phyloP scores from a whole-genome alignment of 2,113 vertebrate genomes.

The Prionailurus bengalensis region DNA sequence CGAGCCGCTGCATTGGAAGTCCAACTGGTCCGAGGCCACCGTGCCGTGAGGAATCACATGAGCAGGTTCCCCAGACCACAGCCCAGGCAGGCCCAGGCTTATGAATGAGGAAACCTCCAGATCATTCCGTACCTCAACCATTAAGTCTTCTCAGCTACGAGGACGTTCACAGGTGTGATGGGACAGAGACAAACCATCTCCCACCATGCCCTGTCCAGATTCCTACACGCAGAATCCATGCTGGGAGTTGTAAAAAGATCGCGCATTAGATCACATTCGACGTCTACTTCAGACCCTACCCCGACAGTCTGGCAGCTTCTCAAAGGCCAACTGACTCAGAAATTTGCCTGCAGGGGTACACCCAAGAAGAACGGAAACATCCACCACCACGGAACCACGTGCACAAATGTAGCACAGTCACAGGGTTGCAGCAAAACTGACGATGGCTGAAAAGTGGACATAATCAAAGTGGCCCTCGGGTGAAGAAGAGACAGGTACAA shows the following conservation, averaged over 20 bases:
- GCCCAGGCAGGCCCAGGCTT: background rate
- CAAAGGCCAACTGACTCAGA: background rate
- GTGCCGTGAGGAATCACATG: background rate
- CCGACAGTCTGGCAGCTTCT: background rate
- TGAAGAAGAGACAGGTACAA: background rate
- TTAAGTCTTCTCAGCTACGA: background rate
- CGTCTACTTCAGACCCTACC: background rate
- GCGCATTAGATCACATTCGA: accelerated
- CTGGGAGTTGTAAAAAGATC: background rate
- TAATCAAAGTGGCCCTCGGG: background rate
- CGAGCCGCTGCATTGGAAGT: background rate
- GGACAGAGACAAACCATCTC: background rate
- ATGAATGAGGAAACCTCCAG: background rate
- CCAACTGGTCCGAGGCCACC: background rate
- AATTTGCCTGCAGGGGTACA: accelerated
- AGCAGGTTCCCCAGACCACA: background rate
- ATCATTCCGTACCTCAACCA: background rate
- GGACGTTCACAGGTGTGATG: background rate
- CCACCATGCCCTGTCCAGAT: background rate
- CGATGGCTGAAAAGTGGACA: background rate
- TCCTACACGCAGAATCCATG: background rate
- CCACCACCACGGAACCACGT: accelerated
- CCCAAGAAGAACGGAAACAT: too few species aligned
- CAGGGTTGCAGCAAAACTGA: too few species aligned
- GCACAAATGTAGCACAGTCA: background rate